phyloP scores from a whole-genome alignment of 2,888 invertebrate species.

The Erebia aethiops region DNA sequence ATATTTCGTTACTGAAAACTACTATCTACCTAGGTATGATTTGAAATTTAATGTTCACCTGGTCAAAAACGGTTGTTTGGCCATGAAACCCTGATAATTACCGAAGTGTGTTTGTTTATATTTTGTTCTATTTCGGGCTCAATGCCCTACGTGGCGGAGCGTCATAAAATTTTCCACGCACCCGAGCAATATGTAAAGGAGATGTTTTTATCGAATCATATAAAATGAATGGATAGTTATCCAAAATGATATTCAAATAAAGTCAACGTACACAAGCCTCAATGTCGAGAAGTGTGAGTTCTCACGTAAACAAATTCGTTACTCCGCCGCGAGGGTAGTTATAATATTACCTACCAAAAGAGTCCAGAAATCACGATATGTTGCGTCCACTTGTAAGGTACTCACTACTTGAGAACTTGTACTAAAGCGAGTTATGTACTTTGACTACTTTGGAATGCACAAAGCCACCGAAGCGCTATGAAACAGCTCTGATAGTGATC shows the following conservation, averaged over 20 bases:
- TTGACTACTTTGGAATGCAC: not conserved
- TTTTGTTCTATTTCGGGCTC: conserved; percentile 15
- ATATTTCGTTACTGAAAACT: too few species aligned
- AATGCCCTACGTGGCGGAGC: conserved; percentile 12
- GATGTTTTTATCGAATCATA: not conserved
- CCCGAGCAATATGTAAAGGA: conserved; percentile 7
- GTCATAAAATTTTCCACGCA: conserved; percentile 14
- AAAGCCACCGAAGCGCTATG: not conserved
- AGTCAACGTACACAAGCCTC: not conserved
- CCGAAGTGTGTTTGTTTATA: not conserved
- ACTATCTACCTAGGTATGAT: not conserved
- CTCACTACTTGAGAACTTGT: too few species aligned
- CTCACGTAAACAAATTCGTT: not conserved
- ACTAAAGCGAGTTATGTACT: too few species aligned
- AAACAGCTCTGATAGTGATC: too few species aligned
- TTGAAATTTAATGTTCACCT: not conserved
- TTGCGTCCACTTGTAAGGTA: not conserved
- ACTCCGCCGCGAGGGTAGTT: not conserved
- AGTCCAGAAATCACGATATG: not conserved
- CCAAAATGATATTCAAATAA: conserved; percentile 1
- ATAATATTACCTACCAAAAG: too few species aligned
- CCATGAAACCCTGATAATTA: conserved; percentile 4
- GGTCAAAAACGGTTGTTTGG: conserved; percentile 1
- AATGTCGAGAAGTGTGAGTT: not conserved
- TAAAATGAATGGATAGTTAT: not conserved